Percentiles rank a stretch among this genome's conserved stretches.
phyloP scores from a whole-genome alignment of 2,888 invertebrate genomes.

The Idaea aversata region DNA sequence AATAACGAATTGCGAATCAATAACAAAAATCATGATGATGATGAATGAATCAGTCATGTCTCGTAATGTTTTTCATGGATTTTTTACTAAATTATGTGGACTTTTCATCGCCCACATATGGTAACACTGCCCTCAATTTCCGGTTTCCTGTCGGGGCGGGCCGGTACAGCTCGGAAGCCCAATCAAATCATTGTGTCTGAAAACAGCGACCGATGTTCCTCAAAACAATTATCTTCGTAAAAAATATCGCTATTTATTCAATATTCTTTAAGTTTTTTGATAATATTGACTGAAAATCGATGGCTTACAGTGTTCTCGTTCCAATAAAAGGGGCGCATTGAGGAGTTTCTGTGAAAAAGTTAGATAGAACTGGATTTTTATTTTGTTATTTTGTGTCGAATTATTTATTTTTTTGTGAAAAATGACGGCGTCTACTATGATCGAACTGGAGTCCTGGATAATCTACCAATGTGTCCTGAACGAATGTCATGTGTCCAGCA shows the following conservation, averaged over 20 bases:
- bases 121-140: slow-evolving; percentile 43
- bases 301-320: slow-evolving; percentile 28
- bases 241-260: slow-evolving; percentile 42
- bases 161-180: slow-evolving; percentile 43
- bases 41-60: no score
- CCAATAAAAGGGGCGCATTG: slow-evolving; percentile 36
- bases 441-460: slow-evolving; percentile 85
- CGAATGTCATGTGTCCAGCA: slow-evolving; percentile 83
- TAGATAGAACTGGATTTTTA: slow-evolving; percentile 15
- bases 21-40: no score
- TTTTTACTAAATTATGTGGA: slow-evolving; percentile 12
- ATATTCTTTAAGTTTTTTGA: slow-evolving; percentile 42
- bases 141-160: slow-evolving; percentile 46
- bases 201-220: slow-evolving; percentile 55
- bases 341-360: slow-evolving; percentile 37
- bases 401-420: slow-evolving; percentile 45
- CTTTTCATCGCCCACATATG: slow-evolving; percentile 16
- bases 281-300: slow-evolving; percentile 52
- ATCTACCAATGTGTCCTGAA: slow-evolving; percentile 85
- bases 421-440: slow-evolving; percentile 80
- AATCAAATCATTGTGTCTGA: slow-evolving; percentile 60
- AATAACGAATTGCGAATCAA: no score
- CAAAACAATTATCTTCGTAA: slow-evolving; percentile 46
- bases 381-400: slow-evolving; percentile 40
- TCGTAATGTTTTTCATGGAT: background rate